Evolutionary conservation across 2,888 invertebrate species (phyloP), one percentile per base, ranked within the genome.

Genomic region (Polydrusus pterygomalis): DNA sequence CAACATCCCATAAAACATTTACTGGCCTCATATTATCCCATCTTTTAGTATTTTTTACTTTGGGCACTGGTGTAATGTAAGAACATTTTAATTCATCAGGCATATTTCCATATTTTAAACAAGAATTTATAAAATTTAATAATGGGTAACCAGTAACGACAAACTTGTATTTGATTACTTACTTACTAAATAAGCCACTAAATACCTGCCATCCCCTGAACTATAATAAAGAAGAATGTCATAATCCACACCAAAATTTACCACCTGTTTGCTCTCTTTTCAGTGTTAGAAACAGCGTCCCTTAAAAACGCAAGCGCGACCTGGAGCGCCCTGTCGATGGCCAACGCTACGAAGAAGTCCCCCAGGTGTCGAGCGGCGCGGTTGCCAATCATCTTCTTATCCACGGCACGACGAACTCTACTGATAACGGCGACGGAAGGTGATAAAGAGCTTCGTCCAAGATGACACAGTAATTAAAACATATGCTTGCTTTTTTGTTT

Each of bases 381-480:
- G 69, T 75, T 70, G 51, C 56, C 67, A 65, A 68, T 63, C 65
- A 58, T 51, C 70, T 47, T 15, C 15, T 34, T 30, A 43, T 47
- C 63, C 45, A 70, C 58, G 74, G n/a, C 17, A 64, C 64, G 60
- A 51, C 65, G 51, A 76, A 47, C 49, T 64, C 49, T 43, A 43
- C 67, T 58, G 71, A 67, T 70, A n/a, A 18, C 71, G 75, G 45
- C 72, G 77, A 78, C 78, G 79, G 78, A 77, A 80, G 80, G 80
- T 77, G 75, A 79, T 77, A 78, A 74, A 63, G 68, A 64, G 58
- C 47, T 64, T 70, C 71, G 78, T 51, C 73, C 80, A 80, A 73
- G 78, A 82, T 82, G 82, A 82, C 82, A 78, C 81, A 82, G 82
- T 82, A 82, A 82, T 81, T 82, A 82, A 77, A 70, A 63, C 43